These are phyloP conservation scores for Amblyraja radiata DNA, from an alignment of 2,797 vertebrate genomes.

Conservation along the genomic window DNA sequence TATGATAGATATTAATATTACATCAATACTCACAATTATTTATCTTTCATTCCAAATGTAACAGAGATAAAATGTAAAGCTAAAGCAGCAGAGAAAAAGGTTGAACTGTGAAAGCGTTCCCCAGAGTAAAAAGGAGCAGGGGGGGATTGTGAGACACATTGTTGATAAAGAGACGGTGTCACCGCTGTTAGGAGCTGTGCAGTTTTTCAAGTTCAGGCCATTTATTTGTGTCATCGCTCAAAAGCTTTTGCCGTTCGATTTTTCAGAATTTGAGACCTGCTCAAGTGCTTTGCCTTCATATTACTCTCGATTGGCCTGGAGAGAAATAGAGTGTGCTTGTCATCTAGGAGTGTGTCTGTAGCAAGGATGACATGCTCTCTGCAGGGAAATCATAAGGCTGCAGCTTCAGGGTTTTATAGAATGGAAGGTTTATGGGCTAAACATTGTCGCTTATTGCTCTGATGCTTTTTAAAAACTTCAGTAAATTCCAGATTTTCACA, in stretches of 20 bases:
- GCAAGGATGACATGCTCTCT: neutral
- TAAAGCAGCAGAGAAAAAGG: neutral
- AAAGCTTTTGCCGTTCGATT: neutral
- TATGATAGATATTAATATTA: neutral
- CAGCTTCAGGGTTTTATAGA: neutral
- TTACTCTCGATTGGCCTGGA: neutral
- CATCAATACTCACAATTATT: neutral
- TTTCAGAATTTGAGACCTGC: neutral
- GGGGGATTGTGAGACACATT: neutral
- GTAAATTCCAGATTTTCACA: no score
- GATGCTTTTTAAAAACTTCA: no score
- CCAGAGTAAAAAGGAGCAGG: neutral
- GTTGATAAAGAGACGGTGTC: neutral
- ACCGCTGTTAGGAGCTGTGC: neutral
- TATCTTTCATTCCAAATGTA: neutral
- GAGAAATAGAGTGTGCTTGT: neutral
- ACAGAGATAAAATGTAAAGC: neutral
- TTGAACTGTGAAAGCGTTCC: neutral
- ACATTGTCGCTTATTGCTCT: no score
- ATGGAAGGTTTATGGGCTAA: neutral
- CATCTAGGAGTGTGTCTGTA: neutral
- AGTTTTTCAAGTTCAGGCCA: conserved; percentile 2
- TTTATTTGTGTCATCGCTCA: neutral
- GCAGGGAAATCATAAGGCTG: neutral
- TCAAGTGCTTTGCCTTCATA: neutral